Base-by-base conservation (phyloP, 2,888 invertebrate species). In the Eubasilissa splendida region DNA sequence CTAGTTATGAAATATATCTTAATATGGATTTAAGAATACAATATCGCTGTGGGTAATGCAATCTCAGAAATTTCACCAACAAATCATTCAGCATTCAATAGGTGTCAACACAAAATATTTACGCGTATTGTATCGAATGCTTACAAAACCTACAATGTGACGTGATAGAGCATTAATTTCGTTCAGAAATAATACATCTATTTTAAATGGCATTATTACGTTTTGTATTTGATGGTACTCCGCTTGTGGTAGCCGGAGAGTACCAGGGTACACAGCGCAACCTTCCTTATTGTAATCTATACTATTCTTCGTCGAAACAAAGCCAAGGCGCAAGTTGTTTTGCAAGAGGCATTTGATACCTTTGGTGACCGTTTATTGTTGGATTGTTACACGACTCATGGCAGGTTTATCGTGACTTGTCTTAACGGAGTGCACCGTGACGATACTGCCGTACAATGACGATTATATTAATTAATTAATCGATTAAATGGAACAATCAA, bases 321-420 rank as follows among this genome's bases (percentile, higher is more conserved):
- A 54, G 53, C 53, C 70, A 22, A 3, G 70, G 70, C 31, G 14
- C 70, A 70, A 70, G 70, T 14, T 54, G 54, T 54, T 70, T 12
- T 11, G 54, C 22, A 31, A 22, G 53, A 70, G 70, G 53, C 53
- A 70, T 70, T 70, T 70, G 70, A 70, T 70, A 70, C 70, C 33
- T 70, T 68, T 70, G 70, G 70, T 70, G 11, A 70, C 70, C 31
- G 33, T 70, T 53, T 33, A 54, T 70, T 70, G 70, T 70, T 70
- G 11, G 12, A 14, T 53, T 66, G 42, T 66, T 66, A 50, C 33
- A n/a, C 50, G 50, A 68, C 14, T 42, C 50, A 10, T 9, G 52
- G 50, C 42, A 42, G 33, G 42, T 68, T 33, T 42, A 42, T n/a
- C 50, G 0, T 50, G 50, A 68, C 66, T 68, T 9, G 66, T 68